Conservation (phyloP, 2,797 vertebrate genomes). For the Acomys russatus region DNA sequence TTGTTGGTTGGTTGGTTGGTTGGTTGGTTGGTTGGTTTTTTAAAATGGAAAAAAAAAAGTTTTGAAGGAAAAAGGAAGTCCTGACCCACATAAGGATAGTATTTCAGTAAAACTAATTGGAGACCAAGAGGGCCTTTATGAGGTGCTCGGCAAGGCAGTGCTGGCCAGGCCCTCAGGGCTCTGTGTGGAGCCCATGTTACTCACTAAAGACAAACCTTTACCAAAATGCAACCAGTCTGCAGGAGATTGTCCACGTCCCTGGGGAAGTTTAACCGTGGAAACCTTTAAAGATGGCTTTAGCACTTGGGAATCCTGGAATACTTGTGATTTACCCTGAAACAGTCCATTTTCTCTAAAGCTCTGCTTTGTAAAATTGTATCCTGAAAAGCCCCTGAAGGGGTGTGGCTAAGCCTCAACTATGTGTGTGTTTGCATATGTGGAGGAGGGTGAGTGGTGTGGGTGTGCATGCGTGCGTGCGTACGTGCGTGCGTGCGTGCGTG, state of each 20-base stretch:
- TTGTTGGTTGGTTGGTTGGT: constrained; percentile 19
- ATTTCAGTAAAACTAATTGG: constrained; percentile 76
- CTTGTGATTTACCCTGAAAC: constrained; percentile 39
- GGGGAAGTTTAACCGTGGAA: constrained; percentile 12
- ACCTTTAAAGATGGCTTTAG: constrained; percentile 26
- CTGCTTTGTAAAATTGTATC: constrained; percentile 47
- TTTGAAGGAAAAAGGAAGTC: constrained; percentile 78
- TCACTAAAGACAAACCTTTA: constrained; percentile 9
- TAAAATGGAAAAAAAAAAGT: constrained; percentile 19
- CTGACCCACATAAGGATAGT: constrained; percentile 80
- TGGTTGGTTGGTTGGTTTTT: constrained; percentile 58
- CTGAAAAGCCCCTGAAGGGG: not conserved
- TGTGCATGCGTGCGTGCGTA: rapidly evolving
- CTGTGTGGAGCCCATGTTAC: not conserved
- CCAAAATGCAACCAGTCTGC: constrained; percentile 18
- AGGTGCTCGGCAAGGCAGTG: not conserved
- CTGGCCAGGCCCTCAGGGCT: not conserved
- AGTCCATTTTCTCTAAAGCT: constrained; percentile 42
- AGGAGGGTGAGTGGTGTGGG: too few species aligned
- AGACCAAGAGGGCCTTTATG: constrained; percentile 46
- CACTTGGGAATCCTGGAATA: constrained; percentile 9
- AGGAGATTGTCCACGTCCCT: not conserved
- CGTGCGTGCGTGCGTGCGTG: too few species aligned
- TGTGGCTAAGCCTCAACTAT: not conserved
- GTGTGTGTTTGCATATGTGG: not conserved